Evolutionary conservation across 2,888 invertebrate genomes (phyloP).

Genomic region (Synergus gifuensis): DNA sequence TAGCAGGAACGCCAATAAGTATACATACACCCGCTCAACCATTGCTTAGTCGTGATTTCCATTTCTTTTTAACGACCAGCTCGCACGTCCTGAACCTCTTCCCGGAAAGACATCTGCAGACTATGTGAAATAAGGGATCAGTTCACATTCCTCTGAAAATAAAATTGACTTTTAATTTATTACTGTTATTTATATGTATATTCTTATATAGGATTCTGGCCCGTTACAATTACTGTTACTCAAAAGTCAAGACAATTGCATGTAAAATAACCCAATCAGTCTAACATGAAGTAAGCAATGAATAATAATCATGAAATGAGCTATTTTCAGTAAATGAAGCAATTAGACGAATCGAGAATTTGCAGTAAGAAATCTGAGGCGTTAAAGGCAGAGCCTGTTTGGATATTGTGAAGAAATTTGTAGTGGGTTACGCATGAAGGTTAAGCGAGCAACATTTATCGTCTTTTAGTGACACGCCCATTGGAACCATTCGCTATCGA

Average conservation of each 20-base stretch:
- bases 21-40: not conserved
- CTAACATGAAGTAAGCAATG: too few species aligned
- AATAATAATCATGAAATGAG: not conserved
- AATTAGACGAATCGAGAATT: conserved; percentile 9
- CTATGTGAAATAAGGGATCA: not conserved
- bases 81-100: conserved; percentile 15
- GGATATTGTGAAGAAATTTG: conserved; percentile 46
- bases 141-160: not conserved
- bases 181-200: too few species aligned
- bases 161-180: not conserved
- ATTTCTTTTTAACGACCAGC: conserved; percentile 8
- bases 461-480: conserved; percentile 55
- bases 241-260: too few species aligned
- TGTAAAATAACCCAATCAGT: too few species aligned
- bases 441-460: conserved; percentile 53
- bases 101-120: not conserved
- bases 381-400: not conserved
- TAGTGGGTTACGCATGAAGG: conserved; percentile 48
- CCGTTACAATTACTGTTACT: too few species aligned
- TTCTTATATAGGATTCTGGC: too few species aligned
- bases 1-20: conserved; percentile 10
- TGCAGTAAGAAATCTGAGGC: not conserved
- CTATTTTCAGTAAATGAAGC: not conserved
- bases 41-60: conserved; percentile 19
- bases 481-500: conserved; percentile 45